Base-by-base conservation (phyloP, 2,888 invertebrate species). In the Alloscopus bannaensis region DNA sequence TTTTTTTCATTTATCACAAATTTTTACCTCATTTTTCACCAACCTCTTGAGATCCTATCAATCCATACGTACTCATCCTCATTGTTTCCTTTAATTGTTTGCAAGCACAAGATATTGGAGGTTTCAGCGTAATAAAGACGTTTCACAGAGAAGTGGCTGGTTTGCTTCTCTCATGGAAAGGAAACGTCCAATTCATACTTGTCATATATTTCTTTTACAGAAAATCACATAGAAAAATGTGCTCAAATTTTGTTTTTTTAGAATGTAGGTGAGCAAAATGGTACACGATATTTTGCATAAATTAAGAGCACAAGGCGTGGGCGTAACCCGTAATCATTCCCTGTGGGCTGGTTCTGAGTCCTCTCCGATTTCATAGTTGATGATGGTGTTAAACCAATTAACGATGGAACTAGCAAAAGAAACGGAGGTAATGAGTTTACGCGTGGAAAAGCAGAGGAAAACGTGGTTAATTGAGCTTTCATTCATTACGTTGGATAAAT, bases 401-500 rank as follows among this genome's bases (percentile, higher is more conserved):
- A 70, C 70, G 45, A 77, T 65, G 52, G 29, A 64, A 70, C 70
- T 69, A 45, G 62, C 59, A 22, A 76, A 62, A 13, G 22, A 40
- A 60, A 60, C 42, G 69, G 66, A 22, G n/a, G 42, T 29, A 8
- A 22, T n/a, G 20, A 75, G 22, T 59, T 68, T 47, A n/a, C 31
- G 0, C 22, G 29, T 13, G 31, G 24, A 18, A 57, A 77, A 65
- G 57, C 45, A 52, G 42, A 26, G 47, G 65, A 70, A 65, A 71
- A 78, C 71, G 65, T 78, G 78, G 66, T 78, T 78, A 78, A 78
- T 78, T 78, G 71, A 78, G 45, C 60, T n/a, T n/a, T 78, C 78
- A 78, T 78, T 78, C 78, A 78, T 78, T 78, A 78, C 59, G 59
- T 66, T 59, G 66, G 66, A n/a, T n/a, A n/a, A n/a, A n/a, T n/a